Percentiles rank a stretch among this genome's conserved stretches.
These are phyloP conservation scores for Eudasyphora cyanicolor DNA, from an alignment of 2,888 invertebrate species.

Conservation along the genomic window DNA sequence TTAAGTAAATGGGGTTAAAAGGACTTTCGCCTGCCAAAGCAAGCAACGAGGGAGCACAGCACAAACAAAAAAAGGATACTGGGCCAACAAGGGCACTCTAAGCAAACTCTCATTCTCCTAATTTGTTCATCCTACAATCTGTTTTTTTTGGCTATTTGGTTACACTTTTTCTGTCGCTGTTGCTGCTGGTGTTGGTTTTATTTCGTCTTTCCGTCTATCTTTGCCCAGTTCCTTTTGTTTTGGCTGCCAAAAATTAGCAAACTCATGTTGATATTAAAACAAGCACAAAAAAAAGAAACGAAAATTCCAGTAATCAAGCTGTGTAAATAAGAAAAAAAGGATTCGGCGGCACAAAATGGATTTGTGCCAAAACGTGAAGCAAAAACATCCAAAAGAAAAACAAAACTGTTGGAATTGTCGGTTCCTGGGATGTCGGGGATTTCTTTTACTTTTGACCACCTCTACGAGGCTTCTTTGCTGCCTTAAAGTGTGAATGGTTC, in stretches of 20 bases:
- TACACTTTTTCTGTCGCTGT: constrained; percentile 4
- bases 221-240: background rate
- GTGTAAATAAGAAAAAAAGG: constrained; percentile 11
- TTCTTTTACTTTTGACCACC: background rate
- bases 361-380: background rate
- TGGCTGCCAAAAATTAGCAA: constrained; percentile 53
- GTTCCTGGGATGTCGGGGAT: background rate
- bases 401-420: background rate
- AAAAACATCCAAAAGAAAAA: constrained; percentile 7
- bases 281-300: background rate
- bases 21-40: constrained; percentile 54
- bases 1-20: constrained; percentile 65
- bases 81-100: constrained; percentile 17
- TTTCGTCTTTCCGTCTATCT: background rate
- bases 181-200: no score
- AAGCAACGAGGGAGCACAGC: no score
- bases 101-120: background rate
- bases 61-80: constrained; percentile 21
- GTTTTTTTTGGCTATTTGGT: constrained; percentile 11
- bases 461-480: background rate
- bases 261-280: constrained; percentile 43
- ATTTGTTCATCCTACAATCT: background rate
- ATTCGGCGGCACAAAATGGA: background rate
- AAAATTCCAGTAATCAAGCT: constrained; percentile 12
- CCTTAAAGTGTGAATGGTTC: constrained; percentile 22